These are phyloP conservation scores for Microplitis demolitor DNA, from an alignment of 1,140 invertebrate species.

Conservation along the genomic window DNA sequence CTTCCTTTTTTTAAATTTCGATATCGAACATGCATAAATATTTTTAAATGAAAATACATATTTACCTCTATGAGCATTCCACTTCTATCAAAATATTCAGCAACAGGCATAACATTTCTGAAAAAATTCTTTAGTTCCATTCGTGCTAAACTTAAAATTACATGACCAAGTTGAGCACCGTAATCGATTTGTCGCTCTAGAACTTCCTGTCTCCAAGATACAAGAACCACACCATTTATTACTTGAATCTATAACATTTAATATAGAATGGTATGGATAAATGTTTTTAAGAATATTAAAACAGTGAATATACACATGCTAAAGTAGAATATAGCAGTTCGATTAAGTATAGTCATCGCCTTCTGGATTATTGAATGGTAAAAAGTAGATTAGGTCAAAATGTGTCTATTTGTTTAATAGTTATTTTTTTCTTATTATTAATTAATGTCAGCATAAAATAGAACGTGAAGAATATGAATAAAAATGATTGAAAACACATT, in stretches of 20 bases:
- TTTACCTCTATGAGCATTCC: conserved; percentile 80
- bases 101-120: conserved; percentile 85
- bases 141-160: conserved; percentile 80
- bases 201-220: conserved; percentile 83
- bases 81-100: conserved; percentile 86
- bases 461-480: neutral
- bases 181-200: conserved; percentile 88
- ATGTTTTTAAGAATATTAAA: neutral
- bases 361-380: no score
- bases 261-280: no score
- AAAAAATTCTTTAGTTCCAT: conserved; percentile 90
- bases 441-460: neutral
- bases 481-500: neutral
- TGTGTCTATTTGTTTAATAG: no score
- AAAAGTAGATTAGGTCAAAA: no score
- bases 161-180: conserved; percentile 84
- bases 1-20: no score
- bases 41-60: neutral
- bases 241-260: conserved; percentile 75
- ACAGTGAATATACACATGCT: neutral
- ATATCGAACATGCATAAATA: no score
- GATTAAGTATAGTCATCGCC: no score
- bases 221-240: conserved; percentile 81
- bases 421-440: no score
- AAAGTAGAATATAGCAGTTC: no score